Percentiles rank a stretch among this genome's conserved stretches.
Conservation (phyloP, 2,888 invertebrate species). For the Apodemia duryi region DNA sequence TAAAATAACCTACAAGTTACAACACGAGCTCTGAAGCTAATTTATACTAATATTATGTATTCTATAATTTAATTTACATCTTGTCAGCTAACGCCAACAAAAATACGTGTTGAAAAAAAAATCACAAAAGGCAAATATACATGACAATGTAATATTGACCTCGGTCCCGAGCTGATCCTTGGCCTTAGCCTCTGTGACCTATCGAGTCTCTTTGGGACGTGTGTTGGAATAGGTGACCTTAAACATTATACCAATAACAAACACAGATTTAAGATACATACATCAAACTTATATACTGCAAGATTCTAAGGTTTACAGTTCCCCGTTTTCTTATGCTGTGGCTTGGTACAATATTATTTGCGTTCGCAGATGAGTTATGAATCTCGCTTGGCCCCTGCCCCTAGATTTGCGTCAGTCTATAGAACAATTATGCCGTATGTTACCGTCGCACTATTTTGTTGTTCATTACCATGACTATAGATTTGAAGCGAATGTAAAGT, state of each 20-base stretch:
- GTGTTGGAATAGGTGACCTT: slow-evolving; percentile 48
- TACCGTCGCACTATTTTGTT: slow-evolving; percentile 45
- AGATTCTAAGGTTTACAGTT: slow-evolving; percentile 24
- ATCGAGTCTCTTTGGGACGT: slow-evolving; percentile 57
- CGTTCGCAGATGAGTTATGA: slow-evolving; percentile 52
- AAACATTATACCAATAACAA: slow-evolving; percentile 27
- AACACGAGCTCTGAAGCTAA: background rate
- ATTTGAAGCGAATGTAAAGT: slow-evolving; percentile 28
- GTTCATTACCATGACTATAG: slow-evolving; percentile 46
- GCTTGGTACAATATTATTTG: slow-evolving; percentile 28
- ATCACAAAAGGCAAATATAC: slow-evolving; percentile 48
- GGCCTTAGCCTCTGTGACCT: slow-evolving; percentile 52
- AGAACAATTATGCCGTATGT: slow-evolving; percentile 65
- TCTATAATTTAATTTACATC: background rate
- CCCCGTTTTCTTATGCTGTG: slow-evolving; percentile 26
- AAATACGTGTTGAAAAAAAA: slow-evolving; percentile 12
- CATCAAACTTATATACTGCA: slow-evolving; percentile 23
- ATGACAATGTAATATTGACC: slow-evolving; percentile 71
- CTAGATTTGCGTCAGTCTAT: slow-evolving; percentile 62
- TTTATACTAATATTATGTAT: background rate
- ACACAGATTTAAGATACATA: slow-evolving; percentile 21
- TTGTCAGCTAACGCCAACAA: background rate
- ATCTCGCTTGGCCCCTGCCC: slow-evolving; percentile 62
- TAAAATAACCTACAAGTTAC: background rate
- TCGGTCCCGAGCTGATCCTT: slow-evolving; percentile 48